Percentiles rank a stretch among this genome's conserved stretches.
Evolutionary conservation across 2,888 invertebrate genomes (phyloP).

Genomic region (Candidula unifasciata): DNA sequence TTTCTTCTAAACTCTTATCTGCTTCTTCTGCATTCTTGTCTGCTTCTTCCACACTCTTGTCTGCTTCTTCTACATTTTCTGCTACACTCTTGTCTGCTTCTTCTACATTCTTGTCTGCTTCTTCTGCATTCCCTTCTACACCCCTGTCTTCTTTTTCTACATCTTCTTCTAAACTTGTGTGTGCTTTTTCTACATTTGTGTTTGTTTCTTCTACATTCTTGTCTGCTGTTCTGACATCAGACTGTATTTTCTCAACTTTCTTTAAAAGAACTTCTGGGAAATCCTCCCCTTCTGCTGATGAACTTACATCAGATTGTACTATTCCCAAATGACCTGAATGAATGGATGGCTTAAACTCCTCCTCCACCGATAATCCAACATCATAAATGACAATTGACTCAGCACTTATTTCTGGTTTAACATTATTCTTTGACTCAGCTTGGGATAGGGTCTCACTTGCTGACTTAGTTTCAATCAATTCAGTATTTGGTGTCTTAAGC

Average conservation of each 20-base stretch:
- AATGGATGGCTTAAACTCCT: background rate
- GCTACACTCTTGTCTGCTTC: too few species aligned
- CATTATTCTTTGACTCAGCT: background rate
- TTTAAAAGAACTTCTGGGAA: background rate
- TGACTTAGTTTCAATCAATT: too few species aligned
- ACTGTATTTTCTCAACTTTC: background rate
- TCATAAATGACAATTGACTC: background rate
- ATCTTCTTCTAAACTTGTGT: too few species aligned
- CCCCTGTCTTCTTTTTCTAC: too few species aligned
- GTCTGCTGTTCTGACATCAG: background rate
- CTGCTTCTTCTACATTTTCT: background rate
- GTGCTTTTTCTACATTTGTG: background rate
- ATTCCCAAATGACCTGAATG: too few species aligned
- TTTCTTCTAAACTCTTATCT: too few species aligned
- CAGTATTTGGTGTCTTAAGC: too few species aligned
- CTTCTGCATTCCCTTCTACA: too few species aligned
- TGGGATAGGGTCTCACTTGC: too few species aligned
- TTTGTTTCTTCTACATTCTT: background rate
- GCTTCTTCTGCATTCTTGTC: too few species aligned
- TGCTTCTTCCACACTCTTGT: background rate
- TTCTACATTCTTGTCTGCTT: too few species aligned
- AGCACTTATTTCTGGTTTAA: background rate
- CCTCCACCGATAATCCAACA: background rate
- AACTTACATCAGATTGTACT: background rate
- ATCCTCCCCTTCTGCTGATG: background rate